A percentile compares a stretch with the other conserved stretches of the same genome.
phyloP scores from a whole-genome alignment of 2,113 vertebrate genomes.

The Cyprinodon variegatus region DNA sequence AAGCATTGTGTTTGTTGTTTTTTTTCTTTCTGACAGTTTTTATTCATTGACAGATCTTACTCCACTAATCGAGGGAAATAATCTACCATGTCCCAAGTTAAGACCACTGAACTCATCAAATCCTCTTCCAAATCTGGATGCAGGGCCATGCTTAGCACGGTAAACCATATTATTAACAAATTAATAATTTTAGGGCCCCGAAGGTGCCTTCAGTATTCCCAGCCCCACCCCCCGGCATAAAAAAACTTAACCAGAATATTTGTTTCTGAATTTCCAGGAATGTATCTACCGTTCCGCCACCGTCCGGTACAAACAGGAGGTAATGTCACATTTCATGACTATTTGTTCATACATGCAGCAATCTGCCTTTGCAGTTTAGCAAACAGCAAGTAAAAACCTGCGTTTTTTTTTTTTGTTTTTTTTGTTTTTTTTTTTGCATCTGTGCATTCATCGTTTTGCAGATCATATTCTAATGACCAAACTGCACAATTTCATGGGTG shows the following conservation, averaged over 20 bases:
- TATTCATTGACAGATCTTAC: conserved; percentile 18
- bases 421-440: no score
- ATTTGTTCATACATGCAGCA: no score
- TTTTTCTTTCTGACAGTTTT: background rate
- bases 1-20: background rate
- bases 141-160: conserved; percentile 14
- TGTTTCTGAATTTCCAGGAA: background rate
- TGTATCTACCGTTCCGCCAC: background rate
- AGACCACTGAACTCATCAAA: background rate
- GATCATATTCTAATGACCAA: no score
- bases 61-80: conserved; percentile 19
- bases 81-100: conserved; percentile 36
- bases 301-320: background rate
- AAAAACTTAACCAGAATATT: no score
- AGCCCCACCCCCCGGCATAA: no score
- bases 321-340: no score
- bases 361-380: no score
- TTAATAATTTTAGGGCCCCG: background rate
- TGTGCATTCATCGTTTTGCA: no score
- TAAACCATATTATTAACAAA: background rate
- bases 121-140: background rate
- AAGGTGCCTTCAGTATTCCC: no score
- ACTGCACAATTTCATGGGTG: no score
- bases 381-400: no score
- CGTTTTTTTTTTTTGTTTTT: no score